Evolutionary conservation across 2,113 vertebrate genomes (phyloP), one percentile per base, ranked within the genome.

Genomic region (Hippolais icterina): DNA sequence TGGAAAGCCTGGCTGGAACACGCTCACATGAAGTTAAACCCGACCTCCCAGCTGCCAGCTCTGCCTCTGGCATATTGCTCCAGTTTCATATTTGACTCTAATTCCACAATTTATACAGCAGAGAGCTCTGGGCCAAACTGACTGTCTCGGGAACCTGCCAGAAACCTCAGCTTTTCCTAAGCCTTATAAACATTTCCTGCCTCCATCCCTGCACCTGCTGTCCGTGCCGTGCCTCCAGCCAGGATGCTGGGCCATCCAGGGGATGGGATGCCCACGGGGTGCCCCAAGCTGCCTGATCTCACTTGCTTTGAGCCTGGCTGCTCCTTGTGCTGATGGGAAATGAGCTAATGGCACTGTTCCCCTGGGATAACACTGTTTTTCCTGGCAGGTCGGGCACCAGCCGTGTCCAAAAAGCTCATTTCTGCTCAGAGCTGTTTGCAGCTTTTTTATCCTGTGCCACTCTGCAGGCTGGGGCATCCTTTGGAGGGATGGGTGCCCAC

Each of bases 101-200:
- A 95, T 95, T 79, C 95, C 93, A 95, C 70, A 83, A 25, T 95
- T 96, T 96, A 93, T 79, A 65, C 81, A 92, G 93, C 24, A 11
- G 47, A 76, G 81, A 94, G 64, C 63, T 44, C 53, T 7, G 59
- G 52, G 83, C 94, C 81, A 88, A 96, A 31, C 69, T n/a, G 21
- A 59, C 87, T 1, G 8, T 21, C 87, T 89, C 53, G 24, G 72
- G 79, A 65, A 65, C 65, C 80, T 96, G 94, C 89, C 83, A 95
- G 95, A 74, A 95, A 87, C 68, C 76, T 97, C 82, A 96, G 87
- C 87, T 96, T 93, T 97, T 93, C 92, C 96, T 89, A 85, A 93
- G 76, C 74, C 49, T 64, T 54, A 79, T 12, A 49, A 95, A 91
- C 44, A 37, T 24, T 81, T 72, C 88, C 82, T 56, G 94, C 96